phyloP scores from a whole-genome alignment of 2,888 invertebrate species.

The Quadroppia sp. region DNA sequence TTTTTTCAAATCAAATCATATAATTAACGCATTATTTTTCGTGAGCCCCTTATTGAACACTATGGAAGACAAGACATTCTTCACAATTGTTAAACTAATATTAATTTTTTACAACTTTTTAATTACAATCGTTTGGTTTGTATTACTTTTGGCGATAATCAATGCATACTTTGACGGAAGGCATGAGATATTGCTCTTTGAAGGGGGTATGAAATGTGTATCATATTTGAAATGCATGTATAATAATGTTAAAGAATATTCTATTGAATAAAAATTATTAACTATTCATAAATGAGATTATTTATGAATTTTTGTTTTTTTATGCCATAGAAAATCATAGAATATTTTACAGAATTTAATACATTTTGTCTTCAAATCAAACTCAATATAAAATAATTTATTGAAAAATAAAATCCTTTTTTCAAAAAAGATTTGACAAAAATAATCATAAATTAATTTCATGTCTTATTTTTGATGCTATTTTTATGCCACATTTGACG shows the following conservation, averaged over 20 bases:
- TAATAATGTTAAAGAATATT: not conserved
- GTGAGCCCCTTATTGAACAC: too few species aligned
- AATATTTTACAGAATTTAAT: too few species aligned
- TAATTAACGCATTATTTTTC: too few species aligned
- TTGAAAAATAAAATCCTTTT: not conserved
- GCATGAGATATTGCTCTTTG: not conserved
- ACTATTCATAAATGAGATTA: not conserved
- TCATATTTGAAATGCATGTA: not conserved
- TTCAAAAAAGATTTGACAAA: not conserved
- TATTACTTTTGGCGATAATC: not conserved
- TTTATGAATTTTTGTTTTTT: too few species aligned
- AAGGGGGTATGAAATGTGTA: not conserved
- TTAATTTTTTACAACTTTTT: constrained; percentile 2
- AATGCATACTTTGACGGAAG: not conserved
- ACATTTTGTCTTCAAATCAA: not conserved
- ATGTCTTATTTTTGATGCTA: not conserved
- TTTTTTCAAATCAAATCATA: too few species aligned
- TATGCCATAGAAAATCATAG: too few species aligned
- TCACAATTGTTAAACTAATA: constrained; percentile 20
- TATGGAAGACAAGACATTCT: constrained; percentile 25
- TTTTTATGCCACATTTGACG: not conserved
- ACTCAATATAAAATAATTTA: not conserved
- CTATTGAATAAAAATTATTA: not conserved
- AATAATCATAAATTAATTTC: not conserved
- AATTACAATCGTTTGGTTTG: not conserved